Conservation (phyloP, 2,888 invertebrate genomes). For the Thecocarcelia acutangulata region DNA sequence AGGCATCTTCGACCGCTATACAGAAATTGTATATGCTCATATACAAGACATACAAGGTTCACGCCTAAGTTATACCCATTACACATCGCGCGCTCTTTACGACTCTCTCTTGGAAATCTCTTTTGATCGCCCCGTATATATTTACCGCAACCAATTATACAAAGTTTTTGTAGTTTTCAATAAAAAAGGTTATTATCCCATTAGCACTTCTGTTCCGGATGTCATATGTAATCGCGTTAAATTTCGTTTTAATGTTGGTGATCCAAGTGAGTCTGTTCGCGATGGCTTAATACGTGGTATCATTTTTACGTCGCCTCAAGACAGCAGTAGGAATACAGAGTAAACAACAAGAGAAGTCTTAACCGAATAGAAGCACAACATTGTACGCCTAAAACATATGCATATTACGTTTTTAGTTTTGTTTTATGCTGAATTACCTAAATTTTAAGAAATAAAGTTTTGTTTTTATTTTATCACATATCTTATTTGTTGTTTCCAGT, state of each 20-base stretch:
- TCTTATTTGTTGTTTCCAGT: no score
- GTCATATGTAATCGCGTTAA: conserved; percentile 87
- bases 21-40: conserved; percentile 91
- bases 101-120: conserved; percentile 89
- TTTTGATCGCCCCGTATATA: conserved; percentile 90
- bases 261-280: conserved; percentile 86
- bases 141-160: conserved; percentile 87
- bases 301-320: conserved; percentile 83
- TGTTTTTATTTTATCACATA: no score
- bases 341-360: conserved; percentile 55
- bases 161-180: conserved; percentile 92
- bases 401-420: no score
- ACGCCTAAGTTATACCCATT: conserved; percentile 91
- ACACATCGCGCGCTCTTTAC: conserved; percentile 88
- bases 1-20: conserved; percentile 83
- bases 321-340: conserved; percentile 76
- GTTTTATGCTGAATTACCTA: no score
- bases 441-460: no score
- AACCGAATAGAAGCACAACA: no score
- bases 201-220: conserved; percentile 87
- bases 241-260: conserved; percentile 89
- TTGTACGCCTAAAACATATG: no score
- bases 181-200: conserved; percentile 91
- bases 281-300: conserved; percentile 91
- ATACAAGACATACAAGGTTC: conserved; percentile 90